A percentile compares a stretch with the other conserved stretches of the same genome.
Conservation (phyloP, 2,797 vertebrate species). For the Linurgus olivaceus region DNA sequence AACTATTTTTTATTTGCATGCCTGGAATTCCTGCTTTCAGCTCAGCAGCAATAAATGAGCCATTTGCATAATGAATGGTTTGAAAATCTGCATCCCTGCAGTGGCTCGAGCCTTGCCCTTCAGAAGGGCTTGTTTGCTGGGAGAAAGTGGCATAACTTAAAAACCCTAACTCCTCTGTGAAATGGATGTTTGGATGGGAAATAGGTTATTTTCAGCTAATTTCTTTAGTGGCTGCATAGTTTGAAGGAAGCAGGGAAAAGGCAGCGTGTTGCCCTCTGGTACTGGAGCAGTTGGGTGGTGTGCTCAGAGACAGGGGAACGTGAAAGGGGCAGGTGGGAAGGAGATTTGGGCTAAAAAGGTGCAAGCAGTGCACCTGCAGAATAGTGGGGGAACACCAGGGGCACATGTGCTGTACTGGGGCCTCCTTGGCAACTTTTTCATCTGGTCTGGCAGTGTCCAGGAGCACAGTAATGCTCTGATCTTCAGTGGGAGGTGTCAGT, state of each 20-base stretch:
- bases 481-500: background rate
- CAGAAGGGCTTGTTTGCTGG: background rate
- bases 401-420: fast-evolving
- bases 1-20: conserved; percentile 43
- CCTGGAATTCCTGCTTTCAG: conserved; percentile 52
- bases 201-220: background rate
- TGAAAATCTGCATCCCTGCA: background rate
- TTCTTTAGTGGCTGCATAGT: fast-evolving
- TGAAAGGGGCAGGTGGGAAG: background rate
- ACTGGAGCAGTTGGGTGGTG: background rate
- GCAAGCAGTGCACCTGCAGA: background rate
- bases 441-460: background rate
- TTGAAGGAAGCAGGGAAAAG: background rate
- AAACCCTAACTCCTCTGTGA: background rate
- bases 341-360: background rate
- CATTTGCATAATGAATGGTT: conserved; percentile 55
- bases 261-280: fast-evolving
- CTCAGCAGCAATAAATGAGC: conserved; percentile 33
- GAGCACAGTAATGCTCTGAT: background rate
- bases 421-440: background rate
- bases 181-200: background rate
- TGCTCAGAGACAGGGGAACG: background rate
- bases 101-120: conserved; percentile 21
- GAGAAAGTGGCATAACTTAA: background rate
- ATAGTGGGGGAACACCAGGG: too few relatives aligned